Conservation (phyloP, 2,113 vertebrate genomes). For the Nothoprocta perdicaria region DNA sequence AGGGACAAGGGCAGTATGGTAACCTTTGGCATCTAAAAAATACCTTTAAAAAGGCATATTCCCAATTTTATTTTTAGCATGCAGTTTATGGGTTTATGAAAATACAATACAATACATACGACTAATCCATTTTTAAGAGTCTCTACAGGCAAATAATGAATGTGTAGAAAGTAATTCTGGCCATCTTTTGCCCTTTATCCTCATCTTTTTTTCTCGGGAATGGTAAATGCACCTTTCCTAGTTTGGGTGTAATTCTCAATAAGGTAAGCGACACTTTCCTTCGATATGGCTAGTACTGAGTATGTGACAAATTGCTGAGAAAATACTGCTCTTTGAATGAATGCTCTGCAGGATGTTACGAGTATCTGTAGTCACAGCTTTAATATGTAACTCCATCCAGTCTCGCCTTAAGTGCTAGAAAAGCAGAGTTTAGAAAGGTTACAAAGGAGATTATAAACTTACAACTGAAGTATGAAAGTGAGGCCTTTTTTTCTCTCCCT, state of each 20-base stretch:
- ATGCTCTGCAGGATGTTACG: not conserved
- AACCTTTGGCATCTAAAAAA: not conserved
- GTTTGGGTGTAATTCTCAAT: not conserved
- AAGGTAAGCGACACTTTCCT: not conserved
- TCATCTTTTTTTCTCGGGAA: not conserved
- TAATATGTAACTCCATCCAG: not conserved
- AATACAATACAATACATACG: not conserved
- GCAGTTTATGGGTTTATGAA: not conserved
- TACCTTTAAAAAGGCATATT: not conserved
- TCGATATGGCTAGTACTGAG: not conserved
- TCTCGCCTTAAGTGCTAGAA: not conserved
- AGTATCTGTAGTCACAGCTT: not conserved
- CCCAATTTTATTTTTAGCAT: not conserved
- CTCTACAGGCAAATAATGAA: not conserved
- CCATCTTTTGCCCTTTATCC: not conserved
- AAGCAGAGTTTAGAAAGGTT: conserved; percentile 31
- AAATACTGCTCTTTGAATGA: not conserved
- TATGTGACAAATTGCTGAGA: not conserved
- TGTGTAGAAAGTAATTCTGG: not conserved
- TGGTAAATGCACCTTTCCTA: not conserved
- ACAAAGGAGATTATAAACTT: not conserved
- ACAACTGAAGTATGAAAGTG: conserved; percentile 9
- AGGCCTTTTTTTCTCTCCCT: conserved; percentile 3
- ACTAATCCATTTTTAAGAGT: not conserved
- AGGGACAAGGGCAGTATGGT: not conserved